Conservation (phyloP, 2,797 vertebrate species). For the Aselliscus stoliczkanus region DNA sequence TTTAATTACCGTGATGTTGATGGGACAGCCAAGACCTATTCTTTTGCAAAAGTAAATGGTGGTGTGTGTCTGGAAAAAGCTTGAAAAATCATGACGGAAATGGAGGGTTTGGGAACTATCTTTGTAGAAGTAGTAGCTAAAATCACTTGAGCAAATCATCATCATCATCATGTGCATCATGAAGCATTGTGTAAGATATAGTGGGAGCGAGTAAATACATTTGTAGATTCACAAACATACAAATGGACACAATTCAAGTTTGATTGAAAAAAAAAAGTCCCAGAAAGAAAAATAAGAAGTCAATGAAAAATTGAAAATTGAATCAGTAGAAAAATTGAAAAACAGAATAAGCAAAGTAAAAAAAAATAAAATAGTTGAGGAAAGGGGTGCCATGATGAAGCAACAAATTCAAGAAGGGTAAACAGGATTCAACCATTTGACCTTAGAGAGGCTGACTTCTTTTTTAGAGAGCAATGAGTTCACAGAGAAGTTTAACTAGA, state of each 20-base stretch:
- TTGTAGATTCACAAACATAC: not conserved
- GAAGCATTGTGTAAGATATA: not conserved
- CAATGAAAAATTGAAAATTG: not conserved
- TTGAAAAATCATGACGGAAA: not conserved
- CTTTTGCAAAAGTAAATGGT: not conserved
- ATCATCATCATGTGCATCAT: not conserved
- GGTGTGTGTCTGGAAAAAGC: not conserved
- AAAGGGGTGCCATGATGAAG: not conserved
- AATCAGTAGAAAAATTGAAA: not conserved
- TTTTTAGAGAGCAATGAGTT: not conserved
- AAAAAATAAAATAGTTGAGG: not conserved
- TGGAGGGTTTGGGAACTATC: not conserved
- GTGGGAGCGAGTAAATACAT: not conserved
- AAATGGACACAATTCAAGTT: not conserved
- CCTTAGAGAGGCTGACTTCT: not conserved
- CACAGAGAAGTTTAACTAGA: not conserved
- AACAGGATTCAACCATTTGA: not conserved
- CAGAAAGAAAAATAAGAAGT: not conserved
- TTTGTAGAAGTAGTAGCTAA: not conserved
- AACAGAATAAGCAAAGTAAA: not conserved
- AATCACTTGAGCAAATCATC: not conserved
- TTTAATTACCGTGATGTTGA: not conserved
- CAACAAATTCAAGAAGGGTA: not conserved
- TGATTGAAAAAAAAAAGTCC: not conserved
- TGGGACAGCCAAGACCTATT: not conserved